phyloP scores from a whole-genome alignment of 2,797 vertebrate genomes.

The Gephyroberyx darwinii region DNA sequence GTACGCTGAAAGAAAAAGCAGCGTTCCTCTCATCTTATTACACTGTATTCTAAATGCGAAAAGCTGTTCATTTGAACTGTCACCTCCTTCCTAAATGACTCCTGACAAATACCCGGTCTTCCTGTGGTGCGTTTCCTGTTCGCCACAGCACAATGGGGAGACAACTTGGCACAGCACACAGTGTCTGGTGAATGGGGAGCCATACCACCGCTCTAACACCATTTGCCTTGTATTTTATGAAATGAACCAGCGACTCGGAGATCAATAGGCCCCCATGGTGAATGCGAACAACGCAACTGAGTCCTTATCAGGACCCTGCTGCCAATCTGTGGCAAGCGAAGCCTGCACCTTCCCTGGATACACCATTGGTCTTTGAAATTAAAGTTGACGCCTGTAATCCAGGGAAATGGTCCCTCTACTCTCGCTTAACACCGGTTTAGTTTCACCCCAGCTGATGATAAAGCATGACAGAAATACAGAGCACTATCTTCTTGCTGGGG shows the following conservation, averaged over 20 bases:
- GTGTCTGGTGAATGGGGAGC: slow-evolving; percentile 68
- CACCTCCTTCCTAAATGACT: slow-evolving; percentile 74
- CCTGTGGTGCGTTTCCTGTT: slow-evolving; percentile 71
- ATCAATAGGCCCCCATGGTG: slow-evolving; percentile 79
- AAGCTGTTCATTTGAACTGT: slow-evolving; percentile 72
- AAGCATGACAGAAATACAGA: slow-evolving; percentile 86
- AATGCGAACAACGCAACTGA: slow-evolving; percentile 71
- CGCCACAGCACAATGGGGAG: slow-evolving; percentile 55
- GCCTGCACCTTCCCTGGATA: slow-evolving; percentile 84
- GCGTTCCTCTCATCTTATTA: slow-evolving; percentile 52
- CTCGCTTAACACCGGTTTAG: slow-evolving; percentile 85
- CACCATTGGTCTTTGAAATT: slow-evolving; percentile 90
- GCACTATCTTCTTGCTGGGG: slow-evolving; percentile 80
- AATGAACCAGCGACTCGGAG: slow-evolving; percentile 78
- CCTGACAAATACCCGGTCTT: slow-evolving; percentile 76
- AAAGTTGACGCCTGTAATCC: slow-evolving; percentile 86
- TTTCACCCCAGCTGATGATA: slow-evolving; percentile 86
- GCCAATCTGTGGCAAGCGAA: slow-evolving; percentile 82
- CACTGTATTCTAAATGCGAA: slow-evolving; percentile 48
- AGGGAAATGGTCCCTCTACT: slow-evolving; percentile 84
- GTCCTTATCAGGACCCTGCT: slow-evolving; percentile 77
- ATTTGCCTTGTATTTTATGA: slow-evolving; percentile 75
- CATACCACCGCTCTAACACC: slow-evolving; percentile 57
- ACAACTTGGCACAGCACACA: slow-evolving; percentile 62
- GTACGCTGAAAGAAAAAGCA: slow-evolving; percentile 48